Evolutionary conservation across 2,797 vertebrate species (phyloP).

Genomic region (Rhynchonycteris naso): DNA sequence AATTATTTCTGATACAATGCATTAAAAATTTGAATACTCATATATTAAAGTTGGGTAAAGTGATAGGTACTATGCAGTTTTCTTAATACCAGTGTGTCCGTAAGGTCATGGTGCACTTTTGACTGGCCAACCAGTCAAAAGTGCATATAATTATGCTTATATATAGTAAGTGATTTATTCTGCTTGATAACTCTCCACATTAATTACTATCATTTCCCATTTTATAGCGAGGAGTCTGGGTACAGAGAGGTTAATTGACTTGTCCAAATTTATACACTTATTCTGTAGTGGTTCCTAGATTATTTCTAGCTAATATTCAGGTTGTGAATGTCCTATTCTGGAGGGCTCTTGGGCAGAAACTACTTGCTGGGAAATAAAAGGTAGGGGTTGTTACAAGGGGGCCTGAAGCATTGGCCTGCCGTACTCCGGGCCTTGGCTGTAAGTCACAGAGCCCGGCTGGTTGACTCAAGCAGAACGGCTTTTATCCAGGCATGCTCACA

Average conservation of each 20-base stretch:
- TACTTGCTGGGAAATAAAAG: neutral
- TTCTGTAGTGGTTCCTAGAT: neutral
- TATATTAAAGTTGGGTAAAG: neutral
- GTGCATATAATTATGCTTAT: neutral
- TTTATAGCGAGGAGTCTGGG: neutral
- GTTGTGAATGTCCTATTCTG: neutral
- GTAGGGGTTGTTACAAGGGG: neutral
- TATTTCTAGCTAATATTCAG: neutral
- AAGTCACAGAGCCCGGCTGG: neutral
- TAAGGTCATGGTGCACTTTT: too few relatives aligned
- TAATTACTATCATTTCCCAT: neutral
- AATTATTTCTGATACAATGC: neutral
- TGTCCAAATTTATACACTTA: neutral
- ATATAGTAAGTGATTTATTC: neutral
- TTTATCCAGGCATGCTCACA: rapidly evolving
- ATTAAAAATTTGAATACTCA: neutral
- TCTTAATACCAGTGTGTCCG: too few relatives aligned
- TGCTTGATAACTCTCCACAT: neutral
- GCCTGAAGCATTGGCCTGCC: neutral
- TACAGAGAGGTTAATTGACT: neutral
- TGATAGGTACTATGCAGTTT: neutral
- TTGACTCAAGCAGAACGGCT: neutral
- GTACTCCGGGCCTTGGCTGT: neutral
- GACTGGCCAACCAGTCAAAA: too few relatives aligned
- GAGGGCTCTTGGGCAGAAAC: neutral